These are phyloP conservation scores for Scolopax rusticola DNA, from an alignment of 2,797 vertebrate species.

Conservation along the genomic window DNA sequence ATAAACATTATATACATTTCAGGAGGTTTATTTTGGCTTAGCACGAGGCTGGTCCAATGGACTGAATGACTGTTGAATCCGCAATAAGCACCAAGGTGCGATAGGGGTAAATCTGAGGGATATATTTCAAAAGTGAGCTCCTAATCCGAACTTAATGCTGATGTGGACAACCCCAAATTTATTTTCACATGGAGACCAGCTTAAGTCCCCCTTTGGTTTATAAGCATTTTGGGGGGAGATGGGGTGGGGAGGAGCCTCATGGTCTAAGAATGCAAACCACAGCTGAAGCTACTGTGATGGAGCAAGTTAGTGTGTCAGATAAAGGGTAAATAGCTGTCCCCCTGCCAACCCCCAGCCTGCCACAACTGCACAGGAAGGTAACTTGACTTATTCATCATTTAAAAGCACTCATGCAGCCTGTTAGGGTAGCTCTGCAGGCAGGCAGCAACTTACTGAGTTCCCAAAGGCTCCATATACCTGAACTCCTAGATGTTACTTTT, in stretches of 20 bases:
- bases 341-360: background rate
- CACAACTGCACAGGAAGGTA: background rate
- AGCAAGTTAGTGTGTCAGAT: background rate
- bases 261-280: background rate
- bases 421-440: background rate
- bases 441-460: conserved; percentile 32
- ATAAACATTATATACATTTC: conserved; percentile 26
- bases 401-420: background rate
- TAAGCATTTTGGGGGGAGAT: background rate
- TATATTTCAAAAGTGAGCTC: conserved; percentile 36
- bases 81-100: conserved; percentile 42
- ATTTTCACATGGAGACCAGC: conserved; percentile 22
- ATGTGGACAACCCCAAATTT: conserved; percentile 8
- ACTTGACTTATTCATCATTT: background rate
- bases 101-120: background rate
- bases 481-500: conserved; percentile 42
- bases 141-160: conserved; percentile 38
- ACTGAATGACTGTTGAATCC: conserved; percentile 13
- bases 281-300: background rate
- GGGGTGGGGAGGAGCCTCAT: background rate
- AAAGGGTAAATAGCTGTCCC: background rate
- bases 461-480: background rate
- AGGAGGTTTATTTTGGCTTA: conserved; percentile 60
- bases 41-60: background rate
- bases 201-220: background rate